These are phyloP conservation scores for Malacoctenus gilli DNA, from an alignment of 2,797 vertebrate species.

Conservation along the genomic window DNA sequence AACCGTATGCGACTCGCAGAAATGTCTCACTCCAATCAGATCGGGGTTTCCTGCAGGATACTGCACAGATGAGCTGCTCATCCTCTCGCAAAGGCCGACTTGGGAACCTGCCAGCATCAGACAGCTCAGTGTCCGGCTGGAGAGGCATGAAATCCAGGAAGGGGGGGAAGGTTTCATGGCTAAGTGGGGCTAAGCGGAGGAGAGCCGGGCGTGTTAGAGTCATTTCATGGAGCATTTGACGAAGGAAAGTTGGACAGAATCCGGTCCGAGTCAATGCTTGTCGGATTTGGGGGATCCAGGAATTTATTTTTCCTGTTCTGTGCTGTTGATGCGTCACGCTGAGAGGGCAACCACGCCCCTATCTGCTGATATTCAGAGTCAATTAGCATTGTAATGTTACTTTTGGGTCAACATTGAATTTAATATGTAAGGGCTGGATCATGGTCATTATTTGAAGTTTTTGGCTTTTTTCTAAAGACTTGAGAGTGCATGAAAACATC, in stretches of 20 bases:
- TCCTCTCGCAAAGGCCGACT: constrained; percentile 25
- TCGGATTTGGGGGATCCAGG: constrained; percentile 19
- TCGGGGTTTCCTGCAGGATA: constrained; percentile 23
- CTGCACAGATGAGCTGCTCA: constrained; percentile 22
- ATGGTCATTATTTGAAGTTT: background rate
- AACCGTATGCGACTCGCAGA: constrained; percentile 6
- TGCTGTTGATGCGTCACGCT: background rate
- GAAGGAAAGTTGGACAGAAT: constrained; percentile 39
- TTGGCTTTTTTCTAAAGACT: background rate
- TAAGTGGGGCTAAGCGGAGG: constrained; percentile 62
- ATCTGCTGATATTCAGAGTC: constrained; percentile 5
- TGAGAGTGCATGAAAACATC: no score
- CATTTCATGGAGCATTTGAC: constrained; percentile 68
- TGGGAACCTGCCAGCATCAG: constrained; percentile 43
- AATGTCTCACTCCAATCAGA: background rate
- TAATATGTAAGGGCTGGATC: background rate
- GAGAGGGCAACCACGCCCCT: background rate
- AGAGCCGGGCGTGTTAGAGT: constrained; percentile 57
- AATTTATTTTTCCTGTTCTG: constrained; percentile 25
- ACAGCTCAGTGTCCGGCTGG: constrained; percentile 50
- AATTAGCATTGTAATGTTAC: constrained; percentile 12
- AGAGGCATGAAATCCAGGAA: constrained; percentile 56
- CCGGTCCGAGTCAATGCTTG: constrained; percentile 35
- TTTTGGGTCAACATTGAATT: constrained; percentile 5
- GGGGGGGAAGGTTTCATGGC: constrained; percentile 39